Evolutionary conservation across 2,113 vertebrate species (phyloP).

Genomic region (Eptesicus fuscus): DNA sequence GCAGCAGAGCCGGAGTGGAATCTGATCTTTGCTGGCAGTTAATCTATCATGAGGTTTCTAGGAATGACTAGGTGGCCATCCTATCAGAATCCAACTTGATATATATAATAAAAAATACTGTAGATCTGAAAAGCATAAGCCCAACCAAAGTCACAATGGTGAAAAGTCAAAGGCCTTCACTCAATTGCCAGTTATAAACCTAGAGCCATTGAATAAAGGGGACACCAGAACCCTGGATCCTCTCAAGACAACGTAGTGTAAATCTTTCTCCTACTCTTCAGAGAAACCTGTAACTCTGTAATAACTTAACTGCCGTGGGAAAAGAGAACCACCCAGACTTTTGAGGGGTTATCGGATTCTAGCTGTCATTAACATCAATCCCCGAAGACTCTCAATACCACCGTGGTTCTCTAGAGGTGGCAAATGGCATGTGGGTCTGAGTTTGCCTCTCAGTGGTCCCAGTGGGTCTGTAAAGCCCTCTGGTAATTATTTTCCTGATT

Average conservation of each 20-base stretch:
- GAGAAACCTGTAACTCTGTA: background rate
- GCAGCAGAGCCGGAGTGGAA: background rate
- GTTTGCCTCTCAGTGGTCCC: background rate
- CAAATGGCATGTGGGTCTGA: background rate
- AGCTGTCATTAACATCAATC: background rate
- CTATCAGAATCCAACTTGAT: background rate
- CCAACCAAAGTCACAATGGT: background rate
- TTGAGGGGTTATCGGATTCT: background rate
- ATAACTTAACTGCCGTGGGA: background rate
- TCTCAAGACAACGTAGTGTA: background rate
- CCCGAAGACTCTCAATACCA: background rate
- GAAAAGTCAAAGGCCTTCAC: background rate
- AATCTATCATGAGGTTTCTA: background rate
- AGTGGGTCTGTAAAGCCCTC: background rate
- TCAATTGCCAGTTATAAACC: background rate
- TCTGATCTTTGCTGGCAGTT: background rate
- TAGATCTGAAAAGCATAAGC: background rate
- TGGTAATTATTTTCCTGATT: background rate
- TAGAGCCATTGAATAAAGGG: background rate
- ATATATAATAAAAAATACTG: background rate
- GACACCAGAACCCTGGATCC: background rate
- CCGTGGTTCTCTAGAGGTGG: background rate
- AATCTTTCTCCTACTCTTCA: background rate
- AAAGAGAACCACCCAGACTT: background rate
- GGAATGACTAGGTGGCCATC: background rate